Evolutionary conservation across 2,888 invertebrate genomes (phyloP).

Genomic region (Didymodactylos carnosus): DNA sequence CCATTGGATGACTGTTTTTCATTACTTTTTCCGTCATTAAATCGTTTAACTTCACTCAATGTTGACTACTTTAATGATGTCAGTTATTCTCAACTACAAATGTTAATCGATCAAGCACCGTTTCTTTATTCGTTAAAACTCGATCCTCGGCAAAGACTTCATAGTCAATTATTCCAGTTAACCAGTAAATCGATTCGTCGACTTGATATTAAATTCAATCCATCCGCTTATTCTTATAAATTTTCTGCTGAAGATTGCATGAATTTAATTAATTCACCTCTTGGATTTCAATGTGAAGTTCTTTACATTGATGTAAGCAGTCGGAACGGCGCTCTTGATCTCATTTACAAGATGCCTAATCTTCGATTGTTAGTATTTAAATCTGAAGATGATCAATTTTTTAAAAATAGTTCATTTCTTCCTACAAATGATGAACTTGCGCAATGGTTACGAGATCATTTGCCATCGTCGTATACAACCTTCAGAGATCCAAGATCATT

Average conservation of each 20-base stretch:
- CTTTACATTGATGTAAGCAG: not conserved
- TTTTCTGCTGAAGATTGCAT: not conserved
- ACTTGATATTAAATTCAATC: not conserved
- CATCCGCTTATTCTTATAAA: not conserved
- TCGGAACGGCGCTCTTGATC: not conserved
- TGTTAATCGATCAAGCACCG: not conserved
- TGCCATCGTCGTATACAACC: not conserved
- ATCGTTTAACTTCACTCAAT: not conserved
- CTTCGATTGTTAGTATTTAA: not conserved
- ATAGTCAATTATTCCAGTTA: not conserved
- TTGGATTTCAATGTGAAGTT: not conserved
- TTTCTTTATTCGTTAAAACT: not conserved
- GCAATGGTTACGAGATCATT: not conserved
- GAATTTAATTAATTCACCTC: not conserved
- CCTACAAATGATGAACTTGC: not conserved
- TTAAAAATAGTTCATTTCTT: not conserved
- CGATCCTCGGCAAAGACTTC: not conserved
- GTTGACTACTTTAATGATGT: not conserved
- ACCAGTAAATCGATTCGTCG: not conserved
- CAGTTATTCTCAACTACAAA: not conserved
- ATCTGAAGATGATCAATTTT: not conserved
- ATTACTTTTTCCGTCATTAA: not conserved
- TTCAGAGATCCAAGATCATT: not conserved
- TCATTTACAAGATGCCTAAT: not conserved
- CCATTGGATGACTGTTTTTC: not conserved